Percentiles rank a stretch among this genome's conserved stretches.
Evolutionary conservation across 37 sponge, comb jelly and placozoan species (phyloP).

Genomic region (Ianthella basta): DNA sequence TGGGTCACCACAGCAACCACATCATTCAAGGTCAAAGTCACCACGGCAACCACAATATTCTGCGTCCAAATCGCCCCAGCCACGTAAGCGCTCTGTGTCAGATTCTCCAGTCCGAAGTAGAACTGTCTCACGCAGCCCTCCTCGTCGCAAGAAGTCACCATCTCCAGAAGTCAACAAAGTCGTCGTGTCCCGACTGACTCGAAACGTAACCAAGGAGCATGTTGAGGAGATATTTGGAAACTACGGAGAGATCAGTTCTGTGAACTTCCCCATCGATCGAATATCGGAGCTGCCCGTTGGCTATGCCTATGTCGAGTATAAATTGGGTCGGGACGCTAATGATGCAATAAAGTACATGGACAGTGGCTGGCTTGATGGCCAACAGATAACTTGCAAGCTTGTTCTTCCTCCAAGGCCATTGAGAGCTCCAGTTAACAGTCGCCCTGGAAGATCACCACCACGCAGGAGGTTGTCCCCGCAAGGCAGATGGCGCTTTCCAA

Average conservation of each 20-base stretch:
- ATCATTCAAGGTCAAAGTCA: too few species aligned
- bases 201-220: conserved; percentile 80
- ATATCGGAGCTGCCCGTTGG: conserved; percentile 67
- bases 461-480: conserved; percentile 23
- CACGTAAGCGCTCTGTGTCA: not conserved
- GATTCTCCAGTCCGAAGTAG: not conserved
- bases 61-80: not conserved
- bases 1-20: too few species aligned
- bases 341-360: conserved; percentile 80
- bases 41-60: too few species aligned
- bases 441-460: conserved; percentile 31
- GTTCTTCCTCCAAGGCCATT: conserved; percentile 60
- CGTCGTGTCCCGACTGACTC: conserved; percentile 67
- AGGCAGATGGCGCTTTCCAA: conserved; percentile 2
- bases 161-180: conserved; percentile 69
- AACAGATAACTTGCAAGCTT: conserved; percentile 58
- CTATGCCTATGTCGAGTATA: conserved; percentile 83
- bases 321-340: conserved; percentile 53
- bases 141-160: conserved; percentile 36
- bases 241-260: conserved; percentile 67
- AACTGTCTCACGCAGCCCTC: not conserved
- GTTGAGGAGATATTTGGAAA: conserved; percentile 80
- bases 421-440: not conserved
- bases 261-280: conserved; percentile 82
- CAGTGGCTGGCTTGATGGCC: conserved; percentile 85